Conservation (phyloP, 2,888 invertebrate species). For the Volucella inanis region DNA sequence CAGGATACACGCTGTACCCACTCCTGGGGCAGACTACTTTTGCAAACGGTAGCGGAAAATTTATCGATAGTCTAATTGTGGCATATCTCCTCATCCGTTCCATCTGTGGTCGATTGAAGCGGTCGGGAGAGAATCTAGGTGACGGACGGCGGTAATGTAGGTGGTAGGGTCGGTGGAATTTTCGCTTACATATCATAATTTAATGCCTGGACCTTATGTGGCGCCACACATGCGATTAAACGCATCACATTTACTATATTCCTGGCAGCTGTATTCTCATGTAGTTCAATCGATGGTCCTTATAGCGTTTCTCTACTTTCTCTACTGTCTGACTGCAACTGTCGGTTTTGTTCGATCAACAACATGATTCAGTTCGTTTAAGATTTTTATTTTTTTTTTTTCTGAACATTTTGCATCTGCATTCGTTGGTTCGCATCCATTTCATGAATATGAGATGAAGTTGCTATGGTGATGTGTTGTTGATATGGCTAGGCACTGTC, state of each 20-base stretch:
- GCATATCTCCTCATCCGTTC: slow-evolving; percentile 67
- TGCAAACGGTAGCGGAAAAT: slow-evolving; percentile 74
- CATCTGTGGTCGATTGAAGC: slow-evolving; percentile 44
- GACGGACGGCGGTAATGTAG: background rate
- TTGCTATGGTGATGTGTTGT: slow-evolving; percentile 66
- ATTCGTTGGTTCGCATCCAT: slow-evolving; percentile 60
- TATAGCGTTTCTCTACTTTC: background rate
- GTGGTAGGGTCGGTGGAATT: slow-evolving; percentile 50
- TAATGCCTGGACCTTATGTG: slow-evolving; percentile 75
- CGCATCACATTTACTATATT: slow-evolving; percentile 75
- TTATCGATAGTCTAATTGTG: slow-evolving; percentile 75
- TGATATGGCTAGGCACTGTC: slow-evolving; percentile 42
- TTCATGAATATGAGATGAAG: slow-evolving; percentile 74
- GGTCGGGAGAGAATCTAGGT: background rate
- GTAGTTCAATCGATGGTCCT: background rate
- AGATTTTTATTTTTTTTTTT: slow-evolving; percentile 2
- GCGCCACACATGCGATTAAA: slow-evolving; percentile 81
- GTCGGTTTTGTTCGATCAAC: slow-evolving; percentile 64
- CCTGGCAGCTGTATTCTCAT: slow-evolving; percentile 31
- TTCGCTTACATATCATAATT: slow-evolving; percentile 75
- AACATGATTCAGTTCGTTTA: slow-evolving; percentile 51
- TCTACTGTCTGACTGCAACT: slow-evolving; percentile 23
- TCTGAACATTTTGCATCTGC: slow-evolving; percentile 14
- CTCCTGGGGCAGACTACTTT: slow-evolving; percentile 50
- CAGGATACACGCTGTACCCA: slow-evolving; percentile 23